Base-by-base conservation (phyloP, 2,888 invertebrate species). In the Sthenelais limicola region DNA sequence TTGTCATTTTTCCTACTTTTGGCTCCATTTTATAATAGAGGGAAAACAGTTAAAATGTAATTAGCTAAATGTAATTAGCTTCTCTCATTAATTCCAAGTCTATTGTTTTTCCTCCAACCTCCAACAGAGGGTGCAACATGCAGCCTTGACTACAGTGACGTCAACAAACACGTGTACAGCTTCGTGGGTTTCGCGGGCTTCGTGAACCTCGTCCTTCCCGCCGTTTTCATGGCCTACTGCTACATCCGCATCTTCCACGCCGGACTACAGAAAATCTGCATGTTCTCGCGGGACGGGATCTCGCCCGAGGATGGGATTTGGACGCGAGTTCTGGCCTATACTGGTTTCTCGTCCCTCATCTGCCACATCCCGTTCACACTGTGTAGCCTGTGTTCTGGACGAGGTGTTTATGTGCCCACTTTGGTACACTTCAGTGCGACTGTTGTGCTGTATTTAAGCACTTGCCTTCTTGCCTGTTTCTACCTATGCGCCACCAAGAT, bases 111-210 rank as follows among this genome's bases (percentile, higher is more conserved):
- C 21, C 21, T 3, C 21, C 21, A 15, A 28, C 15, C 2, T 1
- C n/a, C 33, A 38, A 2, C 67, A 67, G 67, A 67, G n/a, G 26
- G 47, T 18, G 26, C 67, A 1, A 48, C 67, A n/a, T 67, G 67
- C 32, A 48, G 47, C n/a, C 28, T 67, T 7, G 67, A 67, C 30
- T 67, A 67, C 67, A 67, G 67, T 48, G 15, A 47, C 30, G 67
- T 67, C 47, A 67, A 67, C 32, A 43, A 67, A 32, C 47, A 67
- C 67, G 67, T 67, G 67, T 67, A 67, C 67, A 67, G 67, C 30
- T 67, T 67, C 48, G 48, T 67, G 28, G 48, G 47, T 9, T 67
- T 67, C 48, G 43, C 67, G 1, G 30, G 47, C 47, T 28, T 67
- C 21, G 43, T 47, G 43, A 67, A 67, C 67, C 67, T 67, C 47